Evolutionary conservation across 2,888 invertebrate species (phyloP).

Genomic region (Adelphocoris suturalis): DNA sequence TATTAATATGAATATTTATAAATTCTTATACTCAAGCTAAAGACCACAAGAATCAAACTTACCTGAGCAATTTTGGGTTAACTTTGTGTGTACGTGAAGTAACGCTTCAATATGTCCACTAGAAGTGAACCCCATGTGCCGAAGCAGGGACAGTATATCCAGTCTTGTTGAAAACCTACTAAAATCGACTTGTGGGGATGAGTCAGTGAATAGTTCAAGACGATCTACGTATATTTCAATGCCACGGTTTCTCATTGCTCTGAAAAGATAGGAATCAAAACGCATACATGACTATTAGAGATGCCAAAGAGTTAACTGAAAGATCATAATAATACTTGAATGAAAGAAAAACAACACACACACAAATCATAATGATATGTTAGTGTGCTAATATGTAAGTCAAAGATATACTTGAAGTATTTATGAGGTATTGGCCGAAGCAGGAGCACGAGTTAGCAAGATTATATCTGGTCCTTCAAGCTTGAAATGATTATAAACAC

Average conservation of each 20-base stretch:
- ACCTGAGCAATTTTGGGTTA: conserved; percentile 66
- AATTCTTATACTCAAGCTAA: neutral
- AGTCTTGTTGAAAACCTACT: conserved; percentile 76
- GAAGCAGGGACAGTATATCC: conserved; percentile 78
- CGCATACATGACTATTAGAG: neutral
- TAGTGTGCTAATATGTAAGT: no score
- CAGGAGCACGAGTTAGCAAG: no score
- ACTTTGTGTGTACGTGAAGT: conserved; percentile 67
- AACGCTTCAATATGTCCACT: conserved; percentile 66
- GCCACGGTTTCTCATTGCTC: conserved; percentile 99
- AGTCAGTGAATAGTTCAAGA: neutral
- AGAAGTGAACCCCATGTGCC: conserved; percentile 79
- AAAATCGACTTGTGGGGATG: neutral
- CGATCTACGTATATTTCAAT: conserved; percentile 87
- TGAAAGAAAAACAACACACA: no score
- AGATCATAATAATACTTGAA: no score
- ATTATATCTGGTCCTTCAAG: no score
- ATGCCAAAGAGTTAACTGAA: no score
- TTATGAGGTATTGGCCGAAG: no score
- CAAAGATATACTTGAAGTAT: no score
- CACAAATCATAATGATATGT: no score
- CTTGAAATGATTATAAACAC: no score
- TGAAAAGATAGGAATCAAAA: conserved; percentile 77
- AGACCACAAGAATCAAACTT: conserved; percentile 10
- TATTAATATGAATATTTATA: no score